A percentile compares a stretch with the other conserved stretches of the same genome.
Evolutionary conservation across 1,140 invertebrate genomes (phyloP).

Genomic region (Drosophila oshimai): DNA sequence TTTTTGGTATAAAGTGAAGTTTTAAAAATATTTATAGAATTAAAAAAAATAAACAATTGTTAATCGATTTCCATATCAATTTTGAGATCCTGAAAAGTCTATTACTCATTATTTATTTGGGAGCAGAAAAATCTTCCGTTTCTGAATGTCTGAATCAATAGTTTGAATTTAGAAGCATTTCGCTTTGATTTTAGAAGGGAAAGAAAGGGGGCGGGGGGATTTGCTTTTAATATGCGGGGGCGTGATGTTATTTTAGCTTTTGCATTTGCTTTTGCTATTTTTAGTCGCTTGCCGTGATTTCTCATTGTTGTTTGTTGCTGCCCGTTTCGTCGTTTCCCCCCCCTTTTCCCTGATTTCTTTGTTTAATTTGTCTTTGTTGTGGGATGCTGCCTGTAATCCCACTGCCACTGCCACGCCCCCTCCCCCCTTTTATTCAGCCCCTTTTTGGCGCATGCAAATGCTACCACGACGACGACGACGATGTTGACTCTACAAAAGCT

Average conservation of each 20-base stretch:
- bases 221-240: conserved; percentile 23
- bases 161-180: conserved; percentile 57
- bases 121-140: too few species aligned
- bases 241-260: conserved; percentile 28
- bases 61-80: too few species aligned
- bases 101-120: too few species aligned
- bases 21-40: too few species aligned
- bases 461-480: too few species aligned
- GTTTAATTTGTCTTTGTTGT: conserved; percentile 76
- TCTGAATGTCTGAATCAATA: conserved; percentile 70
- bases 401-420: conserved; percentile 6
- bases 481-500: conserved; percentile 13
- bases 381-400: conserved; percentile 34
- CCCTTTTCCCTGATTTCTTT: conserved; percentile 57
- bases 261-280: conserved; percentile 55
- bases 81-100: too few species aligned
- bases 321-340: neutral
- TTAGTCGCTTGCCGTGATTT: conserved; percentile 75
- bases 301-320: conserved; percentile 72
- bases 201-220: neutral
- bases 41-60: too few species aligned
- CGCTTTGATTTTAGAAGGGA: conserved; percentile 14
- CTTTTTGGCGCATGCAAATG: conserved; percentile 26
- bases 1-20: too few species aligned
- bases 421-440: neutral